These are phyloP conservation scores for Meghimatium bilineatum DNA, from an alignment of 2,888 invertebrate species.

Conservation along the genomic window DNA sequence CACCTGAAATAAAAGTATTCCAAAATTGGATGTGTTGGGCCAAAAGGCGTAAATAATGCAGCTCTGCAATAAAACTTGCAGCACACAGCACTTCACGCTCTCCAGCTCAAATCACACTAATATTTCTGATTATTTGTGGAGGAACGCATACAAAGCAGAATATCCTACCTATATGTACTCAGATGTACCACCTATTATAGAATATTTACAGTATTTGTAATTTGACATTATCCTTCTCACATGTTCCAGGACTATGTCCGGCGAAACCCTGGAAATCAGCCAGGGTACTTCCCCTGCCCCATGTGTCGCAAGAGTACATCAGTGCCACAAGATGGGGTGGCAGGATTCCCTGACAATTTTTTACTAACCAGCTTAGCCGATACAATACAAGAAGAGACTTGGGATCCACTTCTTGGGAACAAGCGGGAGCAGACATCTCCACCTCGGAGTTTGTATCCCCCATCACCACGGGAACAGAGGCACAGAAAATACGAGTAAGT, in stretches of 20 bases:
- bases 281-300: slow-evolving; percentile 71
- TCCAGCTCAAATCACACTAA: no score
- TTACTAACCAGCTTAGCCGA: slow-evolving; percentile 67
- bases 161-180: no score
- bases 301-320: slow-evolving; percentile 71
- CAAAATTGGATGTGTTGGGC: no score
- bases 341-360: slow-evolving; percentile 70
- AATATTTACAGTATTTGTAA: no score
- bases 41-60: no score
- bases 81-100: no score
- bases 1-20: no score
- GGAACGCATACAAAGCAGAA: no score
- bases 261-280: slow-evolving; percentile 65
- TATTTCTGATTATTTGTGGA: no score
- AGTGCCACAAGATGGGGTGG: slow-evolving; percentile 67
- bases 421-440: slow-evolving; percentile 48
- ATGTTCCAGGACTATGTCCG: slow-evolving; percentile 65
- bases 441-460: slow-evolving; percentile 67
- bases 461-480: slow-evolving; percentile 68
- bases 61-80: no score
- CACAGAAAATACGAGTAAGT: slow-evolving; percentile 68
- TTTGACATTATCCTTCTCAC: neutral
- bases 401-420: slow-evolving; percentile 56
- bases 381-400: slow-evolving; percentile 65
- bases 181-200: no score